Conservation (phyloP, 2,113 vertebrate genomes). For the Gasterosteus aculeatus region DNA sequence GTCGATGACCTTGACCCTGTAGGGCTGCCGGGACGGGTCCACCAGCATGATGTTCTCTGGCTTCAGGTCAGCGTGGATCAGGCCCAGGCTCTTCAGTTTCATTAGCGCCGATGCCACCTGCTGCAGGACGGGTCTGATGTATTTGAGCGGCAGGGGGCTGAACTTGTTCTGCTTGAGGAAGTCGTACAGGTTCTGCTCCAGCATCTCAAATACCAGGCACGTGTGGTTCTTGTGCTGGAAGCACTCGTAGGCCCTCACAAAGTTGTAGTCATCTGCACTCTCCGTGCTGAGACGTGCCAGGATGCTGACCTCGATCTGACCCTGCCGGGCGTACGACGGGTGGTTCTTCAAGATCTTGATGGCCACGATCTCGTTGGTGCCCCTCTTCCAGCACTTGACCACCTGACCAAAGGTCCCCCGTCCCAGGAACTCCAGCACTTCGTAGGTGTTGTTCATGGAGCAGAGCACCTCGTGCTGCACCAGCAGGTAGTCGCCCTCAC, state of each 20-base stretch:
- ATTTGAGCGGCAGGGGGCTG: constrained; percentile 96
- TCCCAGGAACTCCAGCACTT: constrained; percentile 97
- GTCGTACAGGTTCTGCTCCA: constrained; percentile 99
- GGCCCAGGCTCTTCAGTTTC: constrained; percentile 97
- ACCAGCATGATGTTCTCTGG: constrained; percentile 99
- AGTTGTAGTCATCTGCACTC: constrained; percentile 98
- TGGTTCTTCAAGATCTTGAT: constrained; percentile 99
- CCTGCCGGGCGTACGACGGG: constrained; percentile 95
- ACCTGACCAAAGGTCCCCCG: constrained; percentile 98
- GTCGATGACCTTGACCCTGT: constrained; percentile 98
- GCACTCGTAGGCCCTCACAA: constrained; percentile 97
- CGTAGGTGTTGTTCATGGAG: constrained; percentile 99
- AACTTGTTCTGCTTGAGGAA: constrained; percentile 99
- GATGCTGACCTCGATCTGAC: constrained; percentile 99
- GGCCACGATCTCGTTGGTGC: constrained; percentile 98
- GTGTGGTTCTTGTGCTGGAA: constrained; percentile 99
- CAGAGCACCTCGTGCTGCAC: constrained; percentile 98
- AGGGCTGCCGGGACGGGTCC: constrained; percentile 95
- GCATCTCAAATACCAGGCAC: constrained; percentile 99
- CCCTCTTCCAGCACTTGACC: constrained; percentile 99
- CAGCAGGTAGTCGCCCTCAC: constrained; percentile 97
- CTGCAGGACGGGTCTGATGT: constrained; percentile 96
- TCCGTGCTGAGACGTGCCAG: constrained; percentile 96
- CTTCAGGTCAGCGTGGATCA: constrained; percentile 98
- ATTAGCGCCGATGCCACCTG: constrained; percentile 97